Evolutionary conservation across 1,140 invertebrate genomes (phyloP).

Genomic region (Rhyacophila brunnea): DNA sequence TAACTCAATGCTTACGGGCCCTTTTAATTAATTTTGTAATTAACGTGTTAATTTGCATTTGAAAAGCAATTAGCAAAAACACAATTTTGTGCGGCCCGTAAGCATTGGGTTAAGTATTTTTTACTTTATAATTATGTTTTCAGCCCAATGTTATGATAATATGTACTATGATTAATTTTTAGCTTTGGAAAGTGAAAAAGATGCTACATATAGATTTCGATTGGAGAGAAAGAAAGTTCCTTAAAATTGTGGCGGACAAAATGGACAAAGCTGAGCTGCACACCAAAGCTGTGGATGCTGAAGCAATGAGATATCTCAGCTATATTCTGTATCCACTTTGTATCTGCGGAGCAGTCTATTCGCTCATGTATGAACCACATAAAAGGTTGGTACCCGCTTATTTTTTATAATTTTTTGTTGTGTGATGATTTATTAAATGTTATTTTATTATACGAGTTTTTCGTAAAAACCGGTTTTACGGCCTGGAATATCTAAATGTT

Average conservation of each 20-base stretch:
- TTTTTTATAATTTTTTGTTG: slow-evolving; percentile 18
- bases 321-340: slow-evolving; percentile 92
- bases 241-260: slow-evolving; percentile 44
- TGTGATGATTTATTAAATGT: slow-evolving; percentile 11
- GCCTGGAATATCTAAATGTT: no score
- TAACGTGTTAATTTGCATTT: no score
- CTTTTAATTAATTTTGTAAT: no score
- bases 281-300: slow-evolving; percentile 83
- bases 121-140: neutral
- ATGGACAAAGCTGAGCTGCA: slow-evolving; percentile 68
- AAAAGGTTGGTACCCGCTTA: slow-evolving; percentile 62
- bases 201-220: slow-evolving; percentile 74
- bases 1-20: no score
- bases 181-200: slow-evolving; percentile 95
- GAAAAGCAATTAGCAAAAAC: no score
- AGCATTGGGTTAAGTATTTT: no score
- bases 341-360: slow-evolving; percentile 84
- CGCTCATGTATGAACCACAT: slow-evolving; percentile 88
- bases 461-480: no score
- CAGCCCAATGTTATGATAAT: neutral
- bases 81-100: no score
- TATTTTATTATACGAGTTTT: no score
- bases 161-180: slow-evolving; percentile 33
- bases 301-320: slow-evolving; percentile 88
- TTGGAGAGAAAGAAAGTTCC: slow-evolving; percentile 43